These are phyloP conservation scores for Phenacoccus solenopsis DNA, from an alignment of 1,140 invertebrate genomes.

Conservation along the genomic window DNA sequence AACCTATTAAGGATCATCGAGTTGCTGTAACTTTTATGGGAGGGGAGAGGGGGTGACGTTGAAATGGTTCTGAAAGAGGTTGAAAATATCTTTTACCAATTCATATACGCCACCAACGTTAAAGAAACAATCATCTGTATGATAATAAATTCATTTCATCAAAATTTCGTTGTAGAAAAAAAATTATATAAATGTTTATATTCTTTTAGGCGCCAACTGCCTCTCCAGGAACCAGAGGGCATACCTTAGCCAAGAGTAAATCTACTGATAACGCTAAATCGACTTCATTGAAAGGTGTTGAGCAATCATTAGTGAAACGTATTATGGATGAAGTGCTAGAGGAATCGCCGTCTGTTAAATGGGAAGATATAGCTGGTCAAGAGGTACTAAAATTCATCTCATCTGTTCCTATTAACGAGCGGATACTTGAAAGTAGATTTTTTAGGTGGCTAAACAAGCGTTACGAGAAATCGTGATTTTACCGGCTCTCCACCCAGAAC, in stretches of 20 bases:
- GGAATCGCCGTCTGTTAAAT: conserved; percentile 67
- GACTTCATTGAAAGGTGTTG: conserved; percentile 51
- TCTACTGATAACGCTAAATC: background rate
- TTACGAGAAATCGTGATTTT: conserved; percentile 84
- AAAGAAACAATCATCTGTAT: too few relatives aligned
- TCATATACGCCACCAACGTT: too few relatives aligned
- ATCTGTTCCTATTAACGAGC: too few relatives aligned
- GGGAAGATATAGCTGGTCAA: conserved; percentile 88
- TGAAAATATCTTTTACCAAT: too few relatives aligned
- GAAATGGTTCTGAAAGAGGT: too few relatives aligned
- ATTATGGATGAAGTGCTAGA: conserved; percentile 64
- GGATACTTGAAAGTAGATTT: background rate
- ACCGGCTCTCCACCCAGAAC: conserved; percentile 67
- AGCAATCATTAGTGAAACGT: conserved; percentile 77
- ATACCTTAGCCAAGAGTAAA: conserved; percentile 23
- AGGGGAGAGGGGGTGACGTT: too few relatives aligned
- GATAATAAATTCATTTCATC: too few relatives aligned
- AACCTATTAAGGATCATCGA: too few relatives aligned
- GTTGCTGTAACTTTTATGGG: too few relatives aligned
- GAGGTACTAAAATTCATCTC: conserved; percentile 48
- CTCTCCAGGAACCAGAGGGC: conserved; percentile 42
- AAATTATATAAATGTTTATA: too few relatives aligned
- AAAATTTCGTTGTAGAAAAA: too few relatives aligned
- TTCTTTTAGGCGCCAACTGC: conserved; percentile 33
- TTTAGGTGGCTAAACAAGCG: conserved; percentile 50